Evolutionary conservation across 2,888 invertebrate species (phyloP).

Genomic region (Acanthosepion pharaonis): DNA sequence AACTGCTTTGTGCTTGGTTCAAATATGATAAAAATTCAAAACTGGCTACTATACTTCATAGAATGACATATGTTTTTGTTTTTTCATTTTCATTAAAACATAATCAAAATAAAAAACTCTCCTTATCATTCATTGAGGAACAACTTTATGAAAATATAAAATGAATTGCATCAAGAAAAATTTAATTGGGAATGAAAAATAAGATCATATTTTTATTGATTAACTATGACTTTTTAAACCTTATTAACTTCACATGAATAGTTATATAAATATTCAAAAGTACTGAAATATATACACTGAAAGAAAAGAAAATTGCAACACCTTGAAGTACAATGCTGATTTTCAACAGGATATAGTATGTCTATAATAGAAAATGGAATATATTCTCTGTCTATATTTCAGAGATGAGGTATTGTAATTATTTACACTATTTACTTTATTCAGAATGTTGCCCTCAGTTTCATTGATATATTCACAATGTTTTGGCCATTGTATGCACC

Average conservation of each 20-base stretch:
- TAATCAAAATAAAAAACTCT: not conserved
- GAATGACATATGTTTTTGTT: not conserved
- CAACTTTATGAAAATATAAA: not conserved
- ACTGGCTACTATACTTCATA: not conserved
- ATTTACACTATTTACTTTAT: too few relatives aligned
- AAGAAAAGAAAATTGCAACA: too few relatives aligned
- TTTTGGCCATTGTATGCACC: too few relatives aligned
- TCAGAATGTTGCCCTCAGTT: too few relatives aligned
- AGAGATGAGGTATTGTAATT: too few relatives aligned
- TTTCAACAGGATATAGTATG: too few relatives aligned
- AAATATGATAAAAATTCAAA: not conserved
- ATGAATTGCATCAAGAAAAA: not conserved
- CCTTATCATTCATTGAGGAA: not conserved
- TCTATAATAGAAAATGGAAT: too few relatives aligned
- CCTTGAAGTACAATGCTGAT: too few relatives aligned
- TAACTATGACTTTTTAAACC: not conserved
- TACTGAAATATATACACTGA: not conserved
- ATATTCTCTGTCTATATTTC: too few relatives aligned
- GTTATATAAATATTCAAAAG: not conserved
- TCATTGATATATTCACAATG: too few relatives aligned
- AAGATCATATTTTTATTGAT: not conserved
- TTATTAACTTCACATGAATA: not conserved
- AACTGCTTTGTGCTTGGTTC: not conserved
- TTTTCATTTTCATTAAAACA: not conserved
- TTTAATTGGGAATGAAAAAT: too few relatives aligned